Base-by-base conservation (phyloP, 1,140 invertebrate genomes). In the Hyphantria cunea region DNA sequence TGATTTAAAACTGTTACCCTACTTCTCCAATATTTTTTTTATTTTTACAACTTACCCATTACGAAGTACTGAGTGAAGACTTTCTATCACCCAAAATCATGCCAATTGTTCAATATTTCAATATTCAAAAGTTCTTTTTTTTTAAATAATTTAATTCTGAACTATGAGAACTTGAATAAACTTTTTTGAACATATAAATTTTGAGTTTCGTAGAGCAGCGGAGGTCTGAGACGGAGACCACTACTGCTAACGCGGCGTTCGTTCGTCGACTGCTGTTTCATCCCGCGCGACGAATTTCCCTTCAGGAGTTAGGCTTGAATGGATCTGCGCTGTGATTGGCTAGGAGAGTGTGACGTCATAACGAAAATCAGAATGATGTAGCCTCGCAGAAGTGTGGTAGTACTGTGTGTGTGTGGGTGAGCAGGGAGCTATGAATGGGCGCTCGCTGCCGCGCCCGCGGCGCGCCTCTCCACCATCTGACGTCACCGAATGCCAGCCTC, bases 221-320 rank as follows among this genome's bases (percentile, higher is more conserved):
- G 61, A 48, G 59, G 49, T 55, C 31, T 37, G 39, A 17, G 65
- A 61, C 67, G 59, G 54, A 54, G 66, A 59, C 41, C 48, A 48
- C 48, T 53, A 59, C 64, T 52, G 41, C 65, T 64, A 34, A 52
- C 70, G 61, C 75, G 78, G 73, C 77, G 78, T 64, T 61, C 80
- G 78, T 69, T 61, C 51, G 73, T 67, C 80, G 85, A 88, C 87
- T 90, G 84, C 48, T 76, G 81, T 63, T 76, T 67, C 80, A 86
- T 83, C 83, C 76, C 66, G 64, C 64, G 54, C 65, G 72, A 79
- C 74, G 77, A 88, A 84, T 76, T 86, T 89, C 79, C 78, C 84
- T 89, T 90, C 83, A 87, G 77, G 76, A 90, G 86, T 85, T 87
- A 76, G 81, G 86, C 80, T 87, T 90, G 87, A 90, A 90, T 90